Base-by-base conservation (phyloP, 2,113 vertebrate species). In the Bucco capensis region DNA sequence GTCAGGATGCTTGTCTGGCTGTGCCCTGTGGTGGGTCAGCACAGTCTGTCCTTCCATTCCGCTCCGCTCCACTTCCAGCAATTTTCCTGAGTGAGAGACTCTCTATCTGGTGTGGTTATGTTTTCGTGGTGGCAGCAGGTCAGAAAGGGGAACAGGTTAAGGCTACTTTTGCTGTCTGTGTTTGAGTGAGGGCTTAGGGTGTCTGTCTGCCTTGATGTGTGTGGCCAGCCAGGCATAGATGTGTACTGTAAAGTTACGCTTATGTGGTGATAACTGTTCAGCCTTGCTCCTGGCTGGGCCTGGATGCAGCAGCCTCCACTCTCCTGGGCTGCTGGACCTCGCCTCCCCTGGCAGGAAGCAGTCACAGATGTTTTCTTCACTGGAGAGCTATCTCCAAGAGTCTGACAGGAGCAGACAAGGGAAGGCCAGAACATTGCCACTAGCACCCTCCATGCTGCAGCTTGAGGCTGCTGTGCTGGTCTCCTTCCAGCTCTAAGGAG, bases 391-490 rank as follows among this genome's bases (percentile, higher is more conserved):
- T 18, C 35, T 66, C 22, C 65, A 77, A 11, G 12, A 66, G 16
- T 19, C 53, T 60, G 31, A 38, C 81, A 72, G 47, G 51, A 37
- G 44, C 21, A 46, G 28, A 12, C 6, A 24, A n/a, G 8, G 14
- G 19, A 4, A 53, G 23, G 38, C 18, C 24, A 27, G 11, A 42
- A 8, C 31, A 19, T 42, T 5, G 0, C 33, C 53, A 27, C 25
- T 10, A 40, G 12, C 8, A 5, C 10, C 17, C 31, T 51, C 33
- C 25, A 17, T 3, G 24, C 23, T 21, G 31, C 31, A 38, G 24
- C 24, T 2, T 6, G 50, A 27, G n/a, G 10, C 35, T 35, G 71
- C 44, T 24, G 8, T 46, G 33, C 38, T 0, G 0, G 19, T 30
- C 40, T 69, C 19, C 14, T 6, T 28, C 7, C 64, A 53, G 51